Evolutionary conservation across 2,113 vertebrate species (phyloP).

Genomic region (Cyphomyrus discorhynchus): DNA sequence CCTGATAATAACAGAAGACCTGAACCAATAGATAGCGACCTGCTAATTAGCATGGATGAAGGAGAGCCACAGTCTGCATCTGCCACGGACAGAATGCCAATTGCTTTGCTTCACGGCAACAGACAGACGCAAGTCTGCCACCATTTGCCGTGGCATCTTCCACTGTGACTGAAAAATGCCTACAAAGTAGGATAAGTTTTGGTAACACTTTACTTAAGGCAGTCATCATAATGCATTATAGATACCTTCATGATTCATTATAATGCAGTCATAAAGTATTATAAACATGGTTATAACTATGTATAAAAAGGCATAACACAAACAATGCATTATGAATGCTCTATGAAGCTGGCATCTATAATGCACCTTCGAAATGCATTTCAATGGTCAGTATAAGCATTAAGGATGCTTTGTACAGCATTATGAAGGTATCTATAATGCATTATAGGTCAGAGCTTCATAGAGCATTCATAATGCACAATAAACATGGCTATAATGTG

Average conservation of each 20-base stretch:
- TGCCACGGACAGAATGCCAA: not conserved
- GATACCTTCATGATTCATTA: too few relatives aligned
- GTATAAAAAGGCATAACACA: too few relatives aligned
- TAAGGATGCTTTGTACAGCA: not conserved
- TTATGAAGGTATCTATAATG: not conserved
- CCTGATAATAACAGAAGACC: conserved; percentile 41
- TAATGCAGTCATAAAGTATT: too few relatives aligned
- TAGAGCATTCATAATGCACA: not conserved
- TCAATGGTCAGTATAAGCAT: not conserved
- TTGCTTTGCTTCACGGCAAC: not conserved
- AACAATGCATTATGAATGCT: not conserved
- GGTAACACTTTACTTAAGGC: too few relatives aligned
- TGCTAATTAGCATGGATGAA: conserved; percentile 38
- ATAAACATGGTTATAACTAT: too few relatives aligned
- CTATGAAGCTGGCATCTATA: not conserved
- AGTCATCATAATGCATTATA: too few relatives aligned
- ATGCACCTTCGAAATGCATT: not conserved
- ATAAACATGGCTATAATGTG: not conserved
- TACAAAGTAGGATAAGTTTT: not conserved
- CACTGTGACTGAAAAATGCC: not conserved
- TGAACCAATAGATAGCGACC: conserved; percentile 41
- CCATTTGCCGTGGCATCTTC: not conserved
- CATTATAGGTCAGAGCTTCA: not conserved
- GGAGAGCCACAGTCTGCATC: not conserved
- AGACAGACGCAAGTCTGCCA: not conserved